Base-by-base conservation (phyloP, 1,140 invertebrate genomes). In the Anastrepha ludens region DNA sequence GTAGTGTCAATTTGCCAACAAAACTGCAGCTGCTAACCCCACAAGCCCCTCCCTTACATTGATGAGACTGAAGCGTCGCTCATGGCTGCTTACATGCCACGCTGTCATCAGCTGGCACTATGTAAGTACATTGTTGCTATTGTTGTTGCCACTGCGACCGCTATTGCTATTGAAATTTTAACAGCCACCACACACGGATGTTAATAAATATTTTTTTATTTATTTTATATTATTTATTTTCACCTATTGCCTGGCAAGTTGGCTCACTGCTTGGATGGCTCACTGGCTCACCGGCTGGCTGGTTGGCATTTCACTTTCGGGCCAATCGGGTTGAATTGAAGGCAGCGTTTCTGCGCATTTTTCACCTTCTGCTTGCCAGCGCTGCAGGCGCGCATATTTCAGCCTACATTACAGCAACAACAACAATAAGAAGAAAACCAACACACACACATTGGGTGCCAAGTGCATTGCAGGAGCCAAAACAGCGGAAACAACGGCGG, bases 201-300 rank as follows among this genome's bases (percentile, higher is more conserved):
- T 55, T 81, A 81, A 81, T 55, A 81, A 81, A 81, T 81, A 81
- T 81, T 81, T 81, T 81, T n/a, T 9, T 81, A 81, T 81, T 81
- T 81, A 81, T 81, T 55, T 81, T 50, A 81, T 55, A 81, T 81
- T 81, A 50, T 55, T 81, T 81, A 81, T 81, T 74, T 47, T 74
- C 67, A 81, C 74, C 47, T 8, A 55, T 29, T 11, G 47, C 74
- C n/a, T 20, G 47, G 74, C 74, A 81, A n/a, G 47, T 81, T 55
- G 17, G 20, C n/a, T 8, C 64, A 20, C 20, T 65, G 64, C 64
- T 65, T 7, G 64, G 20, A 29, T 7, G 20, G 74, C 47, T 17
- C 13, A 20, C 4, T 44, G 67, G 67, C 41, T 70, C 7, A 17
- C 44, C 55, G 74, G 44, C 47, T 81, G 47, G 17, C 3, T 44